phyloP scores from a whole-genome alignment of 2,888 invertebrate species.

The Brachyptera putata region DNA sequence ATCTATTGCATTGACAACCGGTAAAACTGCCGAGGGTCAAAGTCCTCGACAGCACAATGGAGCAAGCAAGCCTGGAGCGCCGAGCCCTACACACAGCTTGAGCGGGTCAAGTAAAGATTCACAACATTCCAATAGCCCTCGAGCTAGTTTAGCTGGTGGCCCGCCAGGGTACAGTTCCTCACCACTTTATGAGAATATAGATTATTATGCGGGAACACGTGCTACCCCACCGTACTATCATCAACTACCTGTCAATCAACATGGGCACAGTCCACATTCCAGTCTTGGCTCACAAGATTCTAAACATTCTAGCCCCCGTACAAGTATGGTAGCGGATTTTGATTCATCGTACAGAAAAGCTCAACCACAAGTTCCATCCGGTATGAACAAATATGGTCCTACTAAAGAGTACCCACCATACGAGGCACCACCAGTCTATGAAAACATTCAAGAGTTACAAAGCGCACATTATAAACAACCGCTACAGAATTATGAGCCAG shows the following conservation, averaged over 20 bases:
- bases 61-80: constrained; percentile 38
- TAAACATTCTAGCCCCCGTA: constrained; percentile 48
- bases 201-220: constrained; percentile 61
- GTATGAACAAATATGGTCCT: constrained; percentile 41
- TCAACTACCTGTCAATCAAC: constrained; percentile 42
- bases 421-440: constrained; percentile 57
- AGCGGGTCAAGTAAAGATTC: constrained; percentile 56
- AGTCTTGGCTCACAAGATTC: constrained; percentile 48
- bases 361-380: constrained; percentile 74
- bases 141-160: constrained; percentile 41
- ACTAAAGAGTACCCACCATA: constrained; percentile 44
- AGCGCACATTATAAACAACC: constrained; percentile 6
- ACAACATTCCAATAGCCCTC: constrained; percentile 45
- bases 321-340: constrained; percentile 48
- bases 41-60: constrained; percentile 20
- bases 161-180: constrained; percentile 41
- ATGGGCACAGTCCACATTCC: constrained; percentile 42
- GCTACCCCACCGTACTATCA: constrained; percentile 59
- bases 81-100: constrained; percentile 57
- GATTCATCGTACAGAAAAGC: constrained; percentile 65
- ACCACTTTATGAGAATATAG: constrained; percentile 78
- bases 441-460: constrained; percentile 57
- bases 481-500: constrained; percentile 43
- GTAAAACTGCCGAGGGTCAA: constrained; percentile 22
- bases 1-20: constrained; percentile 47